Evolutionary conservation across 2,888 invertebrate species (phyloP).

Genomic region (Melinaea menophilus): DNA sequence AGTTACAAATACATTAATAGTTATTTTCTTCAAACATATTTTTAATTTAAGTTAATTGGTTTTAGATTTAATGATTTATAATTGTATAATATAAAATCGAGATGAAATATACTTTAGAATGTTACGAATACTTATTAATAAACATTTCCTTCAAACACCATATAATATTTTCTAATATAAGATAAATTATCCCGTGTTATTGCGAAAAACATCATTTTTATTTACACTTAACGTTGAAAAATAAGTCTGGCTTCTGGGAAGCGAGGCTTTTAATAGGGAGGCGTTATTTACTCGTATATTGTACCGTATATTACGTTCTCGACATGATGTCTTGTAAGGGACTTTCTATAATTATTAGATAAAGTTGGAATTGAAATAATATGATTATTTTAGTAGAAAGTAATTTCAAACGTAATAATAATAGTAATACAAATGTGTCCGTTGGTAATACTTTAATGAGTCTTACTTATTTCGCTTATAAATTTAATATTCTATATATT

Average conservation of each 20-base stretch:
- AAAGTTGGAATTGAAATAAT: slow-evolving; percentile 1
- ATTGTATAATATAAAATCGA: too few species aligned
- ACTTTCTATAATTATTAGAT: slow-evolving; percentile 34
- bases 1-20: too few species aligned
- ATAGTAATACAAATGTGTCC: too few species aligned
- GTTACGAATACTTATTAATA: too few species aligned
- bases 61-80: too few species aligned
- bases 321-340: slow-evolving; percentile 37
- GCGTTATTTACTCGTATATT: slow-evolving; percentile 44
- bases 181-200: slow-evolving; percentile 21
- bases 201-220: slow-evolving; percentile 52
- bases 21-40: too few species aligned
- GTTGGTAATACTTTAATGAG: too few species aligned
- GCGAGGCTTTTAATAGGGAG: slow-evolving; percentile 40
- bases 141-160: too few species aligned
- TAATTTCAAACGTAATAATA: too few species aligned
- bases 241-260: slow-evolving; percentile 48
- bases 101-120: too few species aligned
- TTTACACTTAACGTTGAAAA: slow-evolving; percentile 56
- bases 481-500: slow-evolving; percentile 3
- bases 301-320: slow-evolving; percentile 44
- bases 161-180: too few species aligned
- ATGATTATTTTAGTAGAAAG: not conserved
- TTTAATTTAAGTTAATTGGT: too few species aligned
- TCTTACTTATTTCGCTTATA: not conserved